A percentile compares a stretch with the other conserved stretches of the same genome.
phyloP scores from a whole-genome alignment of 2,888 invertebrate species.

The Amphipyra tragopoginis region DNA sequence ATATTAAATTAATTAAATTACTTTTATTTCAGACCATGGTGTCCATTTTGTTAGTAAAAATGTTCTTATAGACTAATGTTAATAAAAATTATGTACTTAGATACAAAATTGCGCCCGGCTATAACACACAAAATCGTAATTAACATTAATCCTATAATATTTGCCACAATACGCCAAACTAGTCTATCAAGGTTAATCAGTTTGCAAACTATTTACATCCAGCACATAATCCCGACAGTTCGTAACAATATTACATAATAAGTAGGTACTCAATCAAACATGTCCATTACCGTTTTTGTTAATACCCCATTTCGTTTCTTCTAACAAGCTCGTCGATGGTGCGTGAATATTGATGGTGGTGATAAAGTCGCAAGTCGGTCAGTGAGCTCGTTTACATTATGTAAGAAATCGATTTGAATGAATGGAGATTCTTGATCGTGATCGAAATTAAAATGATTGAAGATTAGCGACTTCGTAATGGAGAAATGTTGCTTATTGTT shows the following conservation, averaged over 20 bases:
- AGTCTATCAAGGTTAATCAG: slow-evolving; percentile 28
- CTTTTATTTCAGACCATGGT: too few species aligned
- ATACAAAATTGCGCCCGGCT: too few species aligned
- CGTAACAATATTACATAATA: slow-evolving; percentile 32
- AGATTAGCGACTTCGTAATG: slow-evolving; percentile 20
- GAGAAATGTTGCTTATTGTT: slow-evolving; percentile 21
- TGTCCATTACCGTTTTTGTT: slow-evolving; percentile 51
- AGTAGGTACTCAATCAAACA: slow-evolving; percentile 40
- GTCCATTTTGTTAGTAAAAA: too few species aligned
- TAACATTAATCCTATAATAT: not conserved
- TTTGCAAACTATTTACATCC: slow-evolving; percentile 28
- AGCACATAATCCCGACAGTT: slow-evolving; percentile 1
- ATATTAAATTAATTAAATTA: too few species aligned
- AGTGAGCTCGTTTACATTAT: slow-evolving; percentile 59
- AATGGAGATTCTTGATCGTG: slow-evolving; percentile 55
- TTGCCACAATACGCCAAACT: slow-evolving; percentile 7
- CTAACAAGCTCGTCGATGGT: slow-evolving; percentile 56
- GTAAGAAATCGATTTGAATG: slow-evolving; percentile 59
- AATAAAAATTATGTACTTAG: too few species aligned
- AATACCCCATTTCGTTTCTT: slow-evolving; percentile 42
- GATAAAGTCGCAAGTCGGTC: slow-evolving; percentile 63
- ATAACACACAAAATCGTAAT: too few species aligned
- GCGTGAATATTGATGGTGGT: slow-evolving; percentile 61
- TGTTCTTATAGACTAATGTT: too few species aligned
- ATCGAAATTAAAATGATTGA: slow-evolving; percentile 27